Base-by-base conservation (phyloP, 2,113 vertebrate genomes). In the Alexandromys fortis region DNA sequence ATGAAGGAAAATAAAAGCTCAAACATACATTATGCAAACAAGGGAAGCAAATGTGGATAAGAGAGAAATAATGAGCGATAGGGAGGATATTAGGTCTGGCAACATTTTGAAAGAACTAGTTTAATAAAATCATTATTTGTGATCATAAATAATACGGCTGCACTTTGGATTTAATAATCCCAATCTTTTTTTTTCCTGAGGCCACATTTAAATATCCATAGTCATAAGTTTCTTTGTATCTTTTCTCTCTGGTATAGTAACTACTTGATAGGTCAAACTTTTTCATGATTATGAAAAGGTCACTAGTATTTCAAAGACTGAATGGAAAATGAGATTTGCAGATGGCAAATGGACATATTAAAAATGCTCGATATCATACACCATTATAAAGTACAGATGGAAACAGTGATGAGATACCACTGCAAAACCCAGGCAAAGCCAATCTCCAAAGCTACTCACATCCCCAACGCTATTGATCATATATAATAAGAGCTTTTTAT, bases 71-170 rank as follows among this genome's bases (percentile, higher is more conserved):
- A 21, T 2, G 17, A 55, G 33, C 22, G 70, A 30, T n/a, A 49
- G 58, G 73, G 81, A 87, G 42, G 85, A 65, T 82, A 58, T 0
- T 19, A 8, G 19, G 4, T 0, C 2, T 14, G 10, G 11, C 0
- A 79, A 61, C 33, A 58, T 73, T 96, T 95, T 93, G 24, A 86
- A 86, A 89, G 7, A 86, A 77, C 17, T 87, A 19, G 24, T 68
- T 1, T 88, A 92, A 67, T 21, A 83, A 42, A 85, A 33, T n/a
- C 16, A 63, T 78, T 85, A 30, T 0, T 91, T 91, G n/a, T 77
- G 33, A 73, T 67, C 8, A 35, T 0, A 85, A 92, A 72, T 22
- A 88, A 21, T 77, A n/a, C 67, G 42, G 1, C 2, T n/a, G 26
- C 4, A 45, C 81, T 90, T 33, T 73, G 2, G 2, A 12, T 30